Evolutionary conservation across 2,113 vertebrate species (phyloP), one percentile per base, ranked within the genome.

Genomic region (Leucoraja erinaceus): DNA sequence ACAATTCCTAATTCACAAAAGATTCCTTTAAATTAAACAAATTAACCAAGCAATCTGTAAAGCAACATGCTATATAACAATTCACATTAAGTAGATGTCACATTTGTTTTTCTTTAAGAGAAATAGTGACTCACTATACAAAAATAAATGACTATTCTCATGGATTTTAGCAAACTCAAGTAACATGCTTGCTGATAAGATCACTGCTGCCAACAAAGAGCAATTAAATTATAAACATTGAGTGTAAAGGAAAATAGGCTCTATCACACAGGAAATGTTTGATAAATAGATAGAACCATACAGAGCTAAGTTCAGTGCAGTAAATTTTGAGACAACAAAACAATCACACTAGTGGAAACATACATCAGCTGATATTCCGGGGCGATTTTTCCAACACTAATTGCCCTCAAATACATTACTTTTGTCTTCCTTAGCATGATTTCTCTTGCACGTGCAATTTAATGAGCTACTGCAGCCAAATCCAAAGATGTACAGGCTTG

Each of bases 241-340:
- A 72, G 20, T 47, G 22, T 38, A 72, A 54, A 25, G 68, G 16
- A 25, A 91, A 38, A 72, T 72, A 91, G 68, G 18, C 47, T 63
- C 83, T 66, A 61, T 88, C 83, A 88, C 59, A 63, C 59, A 63
- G 59, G 59, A 88, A 88, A 84, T 59, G 81, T 83, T 83, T 83
- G 79, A 25, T 83, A 83, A 83, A 61, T 61, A 56, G 56, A 6
- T 63, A 63, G 54, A 86, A 63, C 20, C 83, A 61, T 61, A 14
- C 28, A 12, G 56, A 88, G 56, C 83, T 88, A 59, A 88, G 38
- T 63, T 88, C 59, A 88, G n/a, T 63, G 83, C 61, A 61, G 59
- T n/a, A 88, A 63, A 33, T 33, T 61, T 14, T 18, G 38, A 88
- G n/a, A 66, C 59, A 88, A 63, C 14, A 88, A 88, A 88, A n/a